These are phyloP conservation scores for Tuberolachnus salignus DNA, from an alignment of 2,888 invertebrate species.

Conservation along the genomic window DNA sequence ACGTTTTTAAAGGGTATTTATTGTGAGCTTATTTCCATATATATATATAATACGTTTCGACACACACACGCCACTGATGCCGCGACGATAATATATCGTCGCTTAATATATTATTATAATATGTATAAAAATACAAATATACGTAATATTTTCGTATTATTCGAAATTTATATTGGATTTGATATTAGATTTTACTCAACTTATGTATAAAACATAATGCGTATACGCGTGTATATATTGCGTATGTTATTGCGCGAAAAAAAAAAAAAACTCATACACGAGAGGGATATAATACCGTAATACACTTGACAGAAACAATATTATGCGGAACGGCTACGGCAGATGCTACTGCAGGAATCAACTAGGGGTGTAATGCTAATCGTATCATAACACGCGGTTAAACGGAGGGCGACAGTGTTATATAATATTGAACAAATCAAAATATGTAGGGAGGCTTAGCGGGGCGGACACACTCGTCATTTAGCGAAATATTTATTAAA, in stretches of 20 bases:
- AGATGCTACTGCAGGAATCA: slow-evolving; percentile 42
- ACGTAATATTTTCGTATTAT: too few relatives aligned
- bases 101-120: neutral
- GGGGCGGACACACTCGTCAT: slow-evolving; percentile 34
- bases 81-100: slow-evolving; percentile 22
- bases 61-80: slow-evolving; percentile 42
- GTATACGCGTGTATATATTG: neutral
- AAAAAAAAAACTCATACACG: neutral
- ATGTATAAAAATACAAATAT: neutral
- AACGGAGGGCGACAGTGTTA: slow-evolving; percentile 49
- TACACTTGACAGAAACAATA: slow-evolving; percentile 46
- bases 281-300: neutral
- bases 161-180: neutral
- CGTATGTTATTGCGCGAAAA: neutral
- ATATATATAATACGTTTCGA: too few relatives aligned
- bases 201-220: neutral
- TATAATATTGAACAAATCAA: slow-evolving; percentile 56
- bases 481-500: slow-evolving; percentile 54
- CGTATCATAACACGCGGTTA: slow-evolving; percentile 56
- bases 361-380: slow-evolving; percentile 55
- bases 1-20: too few relatives aligned
- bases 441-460: slow-evolving; percentile 35
- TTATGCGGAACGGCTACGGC: slow-evolving; percentile 18
- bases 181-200: too few relatives aligned
- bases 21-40: too few relatives aligned